Percentiles rank a stretch among this genome's conserved stretches.
These are phyloP conservation scores for Cercocebus atys DNA, from an alignment of 2,113 vertebrate genomes.

Conservation along the genomic window DNA sequence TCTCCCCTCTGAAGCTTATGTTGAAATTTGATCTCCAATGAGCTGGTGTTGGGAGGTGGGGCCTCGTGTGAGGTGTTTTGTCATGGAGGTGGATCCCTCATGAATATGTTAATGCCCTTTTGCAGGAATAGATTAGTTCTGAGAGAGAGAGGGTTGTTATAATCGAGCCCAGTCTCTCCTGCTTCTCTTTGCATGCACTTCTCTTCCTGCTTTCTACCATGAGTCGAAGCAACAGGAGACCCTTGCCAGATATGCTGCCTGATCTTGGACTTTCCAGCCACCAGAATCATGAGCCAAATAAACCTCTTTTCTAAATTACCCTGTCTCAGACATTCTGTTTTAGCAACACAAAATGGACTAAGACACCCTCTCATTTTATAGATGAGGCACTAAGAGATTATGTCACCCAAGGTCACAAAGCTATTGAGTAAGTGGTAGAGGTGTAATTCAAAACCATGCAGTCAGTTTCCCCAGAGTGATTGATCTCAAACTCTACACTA, in stretches of 20 bases:
- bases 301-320: neutral
- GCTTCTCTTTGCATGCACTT: neutral
- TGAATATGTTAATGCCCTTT: neutral
- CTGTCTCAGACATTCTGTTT: neutral
- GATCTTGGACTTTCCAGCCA: neutral
- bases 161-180: neutral
- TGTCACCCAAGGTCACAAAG: neutral
- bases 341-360: neutral
- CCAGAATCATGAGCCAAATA: neutral
- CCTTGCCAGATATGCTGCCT: neutral
- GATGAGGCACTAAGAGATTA: neutral
- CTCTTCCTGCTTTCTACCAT: neutral
- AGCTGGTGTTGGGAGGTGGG: neutral
- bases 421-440: neutral
- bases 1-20: neutral
- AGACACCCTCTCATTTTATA: neutral
- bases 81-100: neutral
- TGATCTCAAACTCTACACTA: neutral
- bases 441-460: neutral
- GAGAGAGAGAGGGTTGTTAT: neutral
- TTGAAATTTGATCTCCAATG: neutral
- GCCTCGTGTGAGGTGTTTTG: neutral
- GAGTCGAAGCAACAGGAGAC: neutral
- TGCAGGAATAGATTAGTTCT: neutral
- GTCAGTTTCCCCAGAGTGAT: rapidly evolving